phyloP scores from a whole-genome alignment of 2,797 vertebrate genomes.

The Pseudochirops corinnae region DNA sequence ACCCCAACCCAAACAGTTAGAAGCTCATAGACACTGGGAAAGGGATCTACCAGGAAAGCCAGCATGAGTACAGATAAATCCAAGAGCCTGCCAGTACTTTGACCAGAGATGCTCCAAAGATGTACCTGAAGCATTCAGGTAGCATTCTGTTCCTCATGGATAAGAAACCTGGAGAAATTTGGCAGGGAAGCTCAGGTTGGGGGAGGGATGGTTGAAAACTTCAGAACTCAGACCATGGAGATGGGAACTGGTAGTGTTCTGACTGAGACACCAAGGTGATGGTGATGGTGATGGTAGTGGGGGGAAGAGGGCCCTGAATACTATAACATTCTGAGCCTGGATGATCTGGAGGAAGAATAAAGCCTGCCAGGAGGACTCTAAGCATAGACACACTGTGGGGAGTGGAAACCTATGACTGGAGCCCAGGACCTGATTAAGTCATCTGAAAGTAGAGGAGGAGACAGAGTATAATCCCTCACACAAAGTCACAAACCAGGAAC shows the following conservation, averaged over 20 bases:
- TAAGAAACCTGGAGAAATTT: background rate
- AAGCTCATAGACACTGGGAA: background rate
- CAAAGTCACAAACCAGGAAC: background rate
- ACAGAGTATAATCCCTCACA: background rate
- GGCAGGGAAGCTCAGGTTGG: background rate
- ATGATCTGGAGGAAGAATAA: background rate
- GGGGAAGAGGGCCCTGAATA: background rate
- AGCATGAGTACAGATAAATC: background rate
- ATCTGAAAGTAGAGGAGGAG: background rate
- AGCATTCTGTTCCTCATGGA: background rate
- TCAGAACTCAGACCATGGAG: background rate
- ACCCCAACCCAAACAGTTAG: background rate
- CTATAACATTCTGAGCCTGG: background rate
- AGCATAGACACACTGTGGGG: background rate
- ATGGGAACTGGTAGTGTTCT: background rate
- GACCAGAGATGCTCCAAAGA: background rate
- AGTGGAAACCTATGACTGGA: background rate
- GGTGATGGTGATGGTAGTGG: background rate
- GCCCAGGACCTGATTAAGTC: background rate
- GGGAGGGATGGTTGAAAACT: background rate
- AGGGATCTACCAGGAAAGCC: background rate
- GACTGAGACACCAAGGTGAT: background rate
- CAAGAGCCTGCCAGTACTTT: background rate
- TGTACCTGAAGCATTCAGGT: background rate
- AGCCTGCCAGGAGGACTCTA: background rate